A percentile compares a stretch with the other conserved stretches of the same genome.
phyloP scores from a whole-genome alignment of 2,113 vertebrate species.

The Gambusia affinis region DNA sequence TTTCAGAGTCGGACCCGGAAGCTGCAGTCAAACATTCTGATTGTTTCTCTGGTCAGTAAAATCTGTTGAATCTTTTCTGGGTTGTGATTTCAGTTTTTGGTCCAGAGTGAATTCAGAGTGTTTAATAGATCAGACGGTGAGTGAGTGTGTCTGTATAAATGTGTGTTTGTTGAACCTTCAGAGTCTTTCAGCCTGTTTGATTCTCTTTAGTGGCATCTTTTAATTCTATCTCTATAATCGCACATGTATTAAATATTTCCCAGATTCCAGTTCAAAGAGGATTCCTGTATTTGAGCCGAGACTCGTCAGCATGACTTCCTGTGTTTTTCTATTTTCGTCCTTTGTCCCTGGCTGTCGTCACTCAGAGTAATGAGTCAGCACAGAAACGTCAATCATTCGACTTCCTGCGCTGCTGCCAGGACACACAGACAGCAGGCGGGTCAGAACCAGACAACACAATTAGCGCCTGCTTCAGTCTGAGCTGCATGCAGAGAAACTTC shows the following conservation, averaged over 20 bases:
- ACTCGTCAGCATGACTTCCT: not conserved
- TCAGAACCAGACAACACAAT: conserved; percentile 10
- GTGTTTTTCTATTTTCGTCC: not conserved
- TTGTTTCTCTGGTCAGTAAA: no score
- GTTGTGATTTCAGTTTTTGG: no score
- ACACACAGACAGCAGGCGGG: not conserved
- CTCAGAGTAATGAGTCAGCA: conserved; percentile 7
- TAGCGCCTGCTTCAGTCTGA: not conserved
- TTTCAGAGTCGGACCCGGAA: no score
- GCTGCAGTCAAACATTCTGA: no score
- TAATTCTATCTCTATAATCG: not conserved
- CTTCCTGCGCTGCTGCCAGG: not conserved
- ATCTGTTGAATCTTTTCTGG: no score
- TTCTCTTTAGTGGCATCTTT: not conserved
- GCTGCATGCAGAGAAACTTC: not conserved
- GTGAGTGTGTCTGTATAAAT: no score
- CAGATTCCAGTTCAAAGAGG: not conserved
- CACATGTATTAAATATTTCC: not conserved
- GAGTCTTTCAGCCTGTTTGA: no score
- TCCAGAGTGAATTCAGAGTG: no score
- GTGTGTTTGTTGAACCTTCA: no score
- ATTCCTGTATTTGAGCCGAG: not conserved
- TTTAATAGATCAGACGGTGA: no score
- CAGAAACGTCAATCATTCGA: not conserved
- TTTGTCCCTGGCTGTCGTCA: not conserved